phyloP scores from a whole-genome alignment of 1,140 invertebrate genomes.

The Lamellibrachia luymesi region DNA sequence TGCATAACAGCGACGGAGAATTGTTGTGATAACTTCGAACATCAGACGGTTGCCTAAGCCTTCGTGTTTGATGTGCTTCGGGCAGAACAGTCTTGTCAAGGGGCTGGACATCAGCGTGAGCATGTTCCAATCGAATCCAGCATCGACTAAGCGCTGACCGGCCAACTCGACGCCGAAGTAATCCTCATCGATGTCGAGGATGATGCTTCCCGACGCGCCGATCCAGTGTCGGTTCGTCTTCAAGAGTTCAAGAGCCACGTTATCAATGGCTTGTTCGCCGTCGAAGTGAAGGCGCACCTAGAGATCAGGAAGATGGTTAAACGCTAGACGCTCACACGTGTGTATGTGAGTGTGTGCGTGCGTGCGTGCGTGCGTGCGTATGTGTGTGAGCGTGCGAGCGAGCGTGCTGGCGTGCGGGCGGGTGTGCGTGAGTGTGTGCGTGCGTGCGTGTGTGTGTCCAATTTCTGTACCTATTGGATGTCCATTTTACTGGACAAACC shows the following conservation, averaged over 20 bases:
- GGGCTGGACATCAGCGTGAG: constrained; percentile 29
- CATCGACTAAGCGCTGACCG: constrained; percentile 30
- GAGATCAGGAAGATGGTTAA: background rate
- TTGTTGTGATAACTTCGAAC: background rate
- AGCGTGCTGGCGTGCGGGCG: background rate
- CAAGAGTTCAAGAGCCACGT: background rate
- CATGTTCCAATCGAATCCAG: constrained; percentile 21
- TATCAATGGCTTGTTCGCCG: background rate
- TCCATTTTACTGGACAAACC: too few species aligned
- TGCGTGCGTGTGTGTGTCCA: background rate
- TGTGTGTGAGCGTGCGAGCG: background rate
- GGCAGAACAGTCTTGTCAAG: constrained; percentile 34
- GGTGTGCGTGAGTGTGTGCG: background rate
- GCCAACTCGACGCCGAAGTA: constrained; percentile 40
- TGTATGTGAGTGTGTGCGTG: background rate
- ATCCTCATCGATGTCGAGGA: constrained; percentile 46
- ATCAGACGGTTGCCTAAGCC: background rate
- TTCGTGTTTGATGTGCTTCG: constrained; percentile 32
- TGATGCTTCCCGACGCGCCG: constrained; percentile 27
- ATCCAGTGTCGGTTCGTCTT: background rate
- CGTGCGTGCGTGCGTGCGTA: background rate
- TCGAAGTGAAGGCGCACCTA: background rate
- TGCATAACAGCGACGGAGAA: background rate
- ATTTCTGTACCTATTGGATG: too few species aligned
- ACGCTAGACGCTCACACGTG: background rate